phyloP scores from a whole-genome alignment of 2,888 invertebrate species.

The Cephus nigrinus region DNA sequence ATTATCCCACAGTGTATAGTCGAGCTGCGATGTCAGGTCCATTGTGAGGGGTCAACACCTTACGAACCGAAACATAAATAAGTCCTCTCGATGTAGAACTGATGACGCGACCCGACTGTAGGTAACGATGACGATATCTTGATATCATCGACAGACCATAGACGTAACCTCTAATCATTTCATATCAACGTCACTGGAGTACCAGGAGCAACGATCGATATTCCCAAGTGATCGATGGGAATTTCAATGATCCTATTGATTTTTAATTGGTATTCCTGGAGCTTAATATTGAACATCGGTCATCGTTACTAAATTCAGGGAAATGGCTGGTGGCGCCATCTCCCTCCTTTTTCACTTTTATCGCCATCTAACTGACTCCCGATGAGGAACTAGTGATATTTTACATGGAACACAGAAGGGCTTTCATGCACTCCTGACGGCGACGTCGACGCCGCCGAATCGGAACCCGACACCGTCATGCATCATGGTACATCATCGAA shows the following conservation, averaged over 20 bases:
- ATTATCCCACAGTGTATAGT: neutral
- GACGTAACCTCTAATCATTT: neutral
- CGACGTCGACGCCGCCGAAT: constrained; percentile 30
- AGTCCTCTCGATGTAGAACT: too few relatives aligned
- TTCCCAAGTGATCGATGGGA: neutral
- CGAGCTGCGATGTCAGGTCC: too few relatives aligned
- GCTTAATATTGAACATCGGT: neutral
- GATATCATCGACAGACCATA: neutral
- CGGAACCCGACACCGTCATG: constrained; percentile 51
- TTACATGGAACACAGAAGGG: constrained; percentile 48
- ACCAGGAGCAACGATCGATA: neutral
- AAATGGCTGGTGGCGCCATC: constrained; percentile 1
- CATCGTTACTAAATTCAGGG: constrained; percentile 1
- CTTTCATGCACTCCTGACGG: constrained; percentile 43
- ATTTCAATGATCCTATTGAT: neutral
- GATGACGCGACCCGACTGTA: neutral
- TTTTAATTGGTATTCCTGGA: neutral
- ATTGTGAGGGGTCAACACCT: too few relatives aligned
- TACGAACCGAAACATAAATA: too few relatives aligned
- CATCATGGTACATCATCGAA: constrained; percentile 52
- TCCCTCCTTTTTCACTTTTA: constrained; percentile 11
- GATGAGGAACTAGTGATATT: constrained; percentile 22
- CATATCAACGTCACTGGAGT: neutral
- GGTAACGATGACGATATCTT: neutral
- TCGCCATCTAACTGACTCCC: constrained; percentile 25